Percentiles rank a stretch among this genome's conserved stretches.
phyloP scores from a whole-genome alignment of 2,888 invertebrate genomes.

The Stegophylla sp. region DNA sequence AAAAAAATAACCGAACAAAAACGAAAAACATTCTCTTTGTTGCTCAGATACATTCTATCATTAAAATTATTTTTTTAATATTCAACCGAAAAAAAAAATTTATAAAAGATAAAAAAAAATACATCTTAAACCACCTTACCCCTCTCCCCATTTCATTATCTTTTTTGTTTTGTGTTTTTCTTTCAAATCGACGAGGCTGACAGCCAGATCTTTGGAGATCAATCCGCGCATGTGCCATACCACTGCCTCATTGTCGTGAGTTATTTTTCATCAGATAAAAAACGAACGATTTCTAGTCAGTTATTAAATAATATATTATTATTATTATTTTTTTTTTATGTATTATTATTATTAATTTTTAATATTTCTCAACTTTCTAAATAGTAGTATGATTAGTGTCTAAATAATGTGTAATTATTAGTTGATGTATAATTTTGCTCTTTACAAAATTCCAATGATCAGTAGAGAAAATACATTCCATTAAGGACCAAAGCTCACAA shows the following conservation, averaged over 20 bases:
- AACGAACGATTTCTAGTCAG: constrained; percentile 57
- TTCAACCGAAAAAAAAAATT: constrained; percentile 44
- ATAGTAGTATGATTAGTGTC: constrained; percentile 55
- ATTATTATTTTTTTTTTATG: constrained; percentile 29
- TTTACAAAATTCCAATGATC: constrained; percentile 52
- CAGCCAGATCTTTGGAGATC: constrained; percentile 52
- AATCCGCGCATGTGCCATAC: constrained; percentile 57
- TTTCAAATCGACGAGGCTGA: constrained; percentile 56
- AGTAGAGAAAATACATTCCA: constrained; percentile 58
- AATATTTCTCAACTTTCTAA: constrained; percentile 53
- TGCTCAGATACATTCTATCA: constrained; percentile 59
- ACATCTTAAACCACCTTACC: neutral
- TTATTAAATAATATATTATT: constrained; percentile 11
- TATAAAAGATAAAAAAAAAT: constrained; percentile 6
- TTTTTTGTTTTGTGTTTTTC: constrained; percentile 17
- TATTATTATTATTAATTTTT: constrained; percentile 42
- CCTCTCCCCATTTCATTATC: constrained; percentile 17
- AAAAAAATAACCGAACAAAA: constrained; percentile 39
- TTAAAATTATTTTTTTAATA: constrained; percentile 58
- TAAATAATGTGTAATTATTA: constrained; percentile 44
- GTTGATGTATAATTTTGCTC: constrained; percentile 52
- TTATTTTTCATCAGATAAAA: constrained; percentile 54
- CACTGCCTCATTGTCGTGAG: constrained; percentile 58
- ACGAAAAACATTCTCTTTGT: constrained; percentile 44
- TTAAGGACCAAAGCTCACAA: constrained; percentile 57